These are phyloP conservation scores for Cyclophora punctaria DNA, from an alignment of 2,888 invertebrate genomes.

Conservation along the genomic window DNA sequence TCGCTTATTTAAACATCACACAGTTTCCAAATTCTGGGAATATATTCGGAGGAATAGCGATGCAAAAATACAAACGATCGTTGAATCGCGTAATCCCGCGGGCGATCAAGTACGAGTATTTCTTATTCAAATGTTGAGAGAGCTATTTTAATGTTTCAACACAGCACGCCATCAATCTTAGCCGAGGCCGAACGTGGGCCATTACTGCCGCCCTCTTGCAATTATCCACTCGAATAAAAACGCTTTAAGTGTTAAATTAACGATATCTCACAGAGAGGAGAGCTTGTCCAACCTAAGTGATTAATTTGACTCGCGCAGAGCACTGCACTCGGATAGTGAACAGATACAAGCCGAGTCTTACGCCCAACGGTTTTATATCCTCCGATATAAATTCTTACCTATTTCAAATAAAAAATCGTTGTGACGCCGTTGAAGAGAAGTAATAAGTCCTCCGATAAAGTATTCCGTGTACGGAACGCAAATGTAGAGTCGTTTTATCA, in stretches of 20 bases:
- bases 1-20: constrained; percentile 18
- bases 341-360: constrained; percentile 3
- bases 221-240: constrained; percentile 73
- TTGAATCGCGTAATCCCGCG: constrained; percentile 53
- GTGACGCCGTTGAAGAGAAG: constrained; percentile 1
- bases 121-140: constrained; percentile 66
- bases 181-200: constrained; percentile 58
- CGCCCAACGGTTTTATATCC: constrained; percentile 24
- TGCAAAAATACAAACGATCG: constrained; percentile 46
- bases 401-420: constrained; percentile 6
- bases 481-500: constrained; percentile 9
- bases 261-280: constrained; percentile 63
- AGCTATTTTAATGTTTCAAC: constrained; percentile 64
- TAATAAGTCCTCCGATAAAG: constrained; percentile 5
- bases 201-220: constrained; percentile 62
- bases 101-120: constrained; percentile 54
- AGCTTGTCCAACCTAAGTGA: constrained; percentile 61
- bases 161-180: constrained; percentile 68
- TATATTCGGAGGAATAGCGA: constrained; percentile 10
- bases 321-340: constrained; percentile 34
- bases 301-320: constrained; percentile 46
- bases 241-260: constrained; percentile 73
- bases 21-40: constrained; percentile 5
- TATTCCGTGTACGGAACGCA: constrained; percentile 4
- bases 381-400: constrained; percentile 17